phyloP scores from a whole-genome alignment of 1,140 invertebrate species.

The Ephestia elutella region DNA sequence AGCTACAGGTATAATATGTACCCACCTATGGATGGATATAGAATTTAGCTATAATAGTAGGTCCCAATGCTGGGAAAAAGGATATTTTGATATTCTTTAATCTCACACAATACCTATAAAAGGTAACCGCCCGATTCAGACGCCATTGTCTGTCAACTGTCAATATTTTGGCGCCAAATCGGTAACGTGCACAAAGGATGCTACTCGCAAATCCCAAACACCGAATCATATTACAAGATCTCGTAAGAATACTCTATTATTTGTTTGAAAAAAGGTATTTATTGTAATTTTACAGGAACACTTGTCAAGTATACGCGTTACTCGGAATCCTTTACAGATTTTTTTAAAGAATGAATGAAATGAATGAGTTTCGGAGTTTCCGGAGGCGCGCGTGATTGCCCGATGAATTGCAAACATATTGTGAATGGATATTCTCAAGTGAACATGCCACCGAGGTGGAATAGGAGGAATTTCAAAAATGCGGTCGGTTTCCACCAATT shows the following conservation, averaged over 20 bases:
- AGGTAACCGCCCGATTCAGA: neutral
- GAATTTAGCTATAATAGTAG: too few relatives aligned
- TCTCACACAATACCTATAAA: neutral
- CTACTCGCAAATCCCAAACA: neutral
- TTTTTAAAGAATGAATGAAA: neutral
- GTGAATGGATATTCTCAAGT: neutral
- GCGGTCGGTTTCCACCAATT: neutral
- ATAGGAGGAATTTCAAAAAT: neutral
- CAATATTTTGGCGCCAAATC: constrained; percentile 2
- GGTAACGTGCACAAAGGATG: neutral
- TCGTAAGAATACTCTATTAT: neutral
- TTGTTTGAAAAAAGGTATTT: neutral
- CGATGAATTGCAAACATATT: neutral
- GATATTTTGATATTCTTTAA: neutral
- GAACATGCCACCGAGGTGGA: neutral
- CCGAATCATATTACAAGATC: neutral
- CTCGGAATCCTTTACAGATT: neutral
- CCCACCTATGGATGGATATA: too few relatives aligned
- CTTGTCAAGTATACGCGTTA: constrained; percentile 3
- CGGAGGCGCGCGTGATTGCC: constrained; percentile 5
- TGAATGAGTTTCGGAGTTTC: neutral
- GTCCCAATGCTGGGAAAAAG: too few relatives aligned
- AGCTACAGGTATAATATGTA: too few relatives aligned
- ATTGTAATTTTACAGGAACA: constrained; percentile 3
- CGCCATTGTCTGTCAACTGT: constrained; percentile 1